Evolutionary conservation across 2,797 vertebrate genomes (phyloP), one percentile per base, ranked within the genome.

Genomic region (Falco peregrinus): DNA sequence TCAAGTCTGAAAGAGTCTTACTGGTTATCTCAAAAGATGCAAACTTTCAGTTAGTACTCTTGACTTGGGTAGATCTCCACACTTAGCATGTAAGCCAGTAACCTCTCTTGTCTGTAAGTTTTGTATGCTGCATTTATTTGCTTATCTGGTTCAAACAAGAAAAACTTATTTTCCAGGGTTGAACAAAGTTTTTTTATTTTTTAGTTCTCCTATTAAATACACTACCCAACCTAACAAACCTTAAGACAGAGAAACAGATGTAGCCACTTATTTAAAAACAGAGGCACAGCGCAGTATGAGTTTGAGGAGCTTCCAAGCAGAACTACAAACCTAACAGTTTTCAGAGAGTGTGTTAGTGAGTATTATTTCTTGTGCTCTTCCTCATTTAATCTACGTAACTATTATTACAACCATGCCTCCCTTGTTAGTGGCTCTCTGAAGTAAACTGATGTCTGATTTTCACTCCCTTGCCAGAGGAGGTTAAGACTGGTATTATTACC

Each of bases 171-270:
- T 97, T 94, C 37, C 37, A 80, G 54, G 83, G 59, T 3, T 78
- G 54, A 89, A 91, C 25, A 79, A 64, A 59, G 9, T n/a, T 90
- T 82, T 94, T 94, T 63, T 63, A 56, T 53, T 83, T 93, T 87
- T 69, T 82, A 84, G 24, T 31, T 95, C 37, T 74, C 60, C 57
- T 73, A 9, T 61, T 84, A 56, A 85, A 88, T 16, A 37, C 19
- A 43, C 73, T 37, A 43, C 69, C 43, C 85, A 89, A 48, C 35
- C 39, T 73, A 91, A 81, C 26, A 60, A 33, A 51, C 9, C 43
- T 59, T 37, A 35, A 71, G 29, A 31, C 16, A 71, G 57, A 92
- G 74, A 81, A 89, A 41, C 41, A 48, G 54, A 80, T 20, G 78
- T 16, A 39, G n/a, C 16, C 60, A 43, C 26, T 51, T 43, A 77